phyloP scores from a whole-genome alignment of 2,888 invertebrate species.

The Microctonus brassicae region DNA sequence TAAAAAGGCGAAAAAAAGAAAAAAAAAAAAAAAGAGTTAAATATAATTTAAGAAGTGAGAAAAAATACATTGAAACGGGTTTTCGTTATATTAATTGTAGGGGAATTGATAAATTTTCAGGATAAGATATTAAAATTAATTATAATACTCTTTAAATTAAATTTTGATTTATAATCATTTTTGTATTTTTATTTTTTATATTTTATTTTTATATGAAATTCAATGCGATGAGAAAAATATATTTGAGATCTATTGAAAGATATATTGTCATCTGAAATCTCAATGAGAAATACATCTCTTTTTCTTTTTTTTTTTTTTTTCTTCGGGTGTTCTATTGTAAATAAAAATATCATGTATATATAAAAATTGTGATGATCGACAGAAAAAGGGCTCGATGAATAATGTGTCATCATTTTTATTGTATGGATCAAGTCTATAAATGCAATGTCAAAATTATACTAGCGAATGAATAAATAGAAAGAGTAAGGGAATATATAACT shows the following conservation, averaged over 20 bases:
- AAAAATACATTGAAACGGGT: slow-evolving; percentile 22
- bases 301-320: not conserved
- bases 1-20: not conserved
- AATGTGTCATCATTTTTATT: slow-evolving; percentile 4
- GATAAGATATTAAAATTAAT: slow-evolving; percentile 18
- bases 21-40: slow-evolving; percentile 4
- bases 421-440: slow-evolving; percentile 5
- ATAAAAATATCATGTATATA: slow-evolving; percentile 4
- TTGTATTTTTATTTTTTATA: not conserved
- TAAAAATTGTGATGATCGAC: slow-evolving; percentile 9
- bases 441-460: slow-evolving; percentile 15
- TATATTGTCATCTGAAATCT: not conserved
- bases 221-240: not conserved
- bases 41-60: not conserved
- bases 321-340: not conserved
- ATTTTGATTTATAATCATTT: not conserved
- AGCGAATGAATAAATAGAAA: not conserved
- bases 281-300: not conserved
- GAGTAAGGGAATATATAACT: no score
- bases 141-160: not conserved
- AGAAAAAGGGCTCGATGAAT: slow-evolving; percentile 6
- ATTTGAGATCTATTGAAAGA: not conserved
- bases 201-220: slow-evolving; percentile 1
- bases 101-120: slow-evolving; percentile 6
- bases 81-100: slow-evolving; percentile 10